Evolutionary conservation across 2,888 invertebrate genomes (phyloP).

Genomic region (Drosophila meridiana): DNA sequence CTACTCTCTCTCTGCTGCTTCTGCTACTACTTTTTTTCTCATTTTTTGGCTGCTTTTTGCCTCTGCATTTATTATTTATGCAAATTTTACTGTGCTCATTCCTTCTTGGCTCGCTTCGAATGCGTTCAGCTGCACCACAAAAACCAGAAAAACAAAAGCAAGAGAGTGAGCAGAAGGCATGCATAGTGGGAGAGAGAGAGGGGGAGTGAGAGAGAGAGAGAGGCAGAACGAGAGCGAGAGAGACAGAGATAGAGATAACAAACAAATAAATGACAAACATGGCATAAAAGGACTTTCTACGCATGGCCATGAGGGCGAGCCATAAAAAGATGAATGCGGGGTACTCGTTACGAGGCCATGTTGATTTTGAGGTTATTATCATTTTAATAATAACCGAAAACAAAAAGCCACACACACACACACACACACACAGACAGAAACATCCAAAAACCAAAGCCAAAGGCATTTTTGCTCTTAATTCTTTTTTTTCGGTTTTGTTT

Average conservation of each 20-base stretch:
- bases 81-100: conserved; percentile 58
- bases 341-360: conserved; percentile 54
- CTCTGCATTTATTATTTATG: conserved; percentile 74
- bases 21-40: conserved; percentile 28
- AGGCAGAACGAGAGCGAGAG: neutral
- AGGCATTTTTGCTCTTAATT: conserved; percentile 46
- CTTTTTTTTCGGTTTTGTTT: conserved; percentile 49
- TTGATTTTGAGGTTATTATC: conserved; percentile 74
- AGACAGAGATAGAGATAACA: conserved; percentile 34
- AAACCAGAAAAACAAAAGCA: conserved; percentile 26
- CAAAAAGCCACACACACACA: conserved; percentile 48
- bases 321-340: conserved; percentile 21
- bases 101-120: conserved; percentile 51
- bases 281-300: conserved; percentile 73
- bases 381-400: conserved; percentile 77
- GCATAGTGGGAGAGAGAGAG: neutral
- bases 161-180: conserved; percentile 18
- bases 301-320: conserved; percentile 59
- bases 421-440: neutral
- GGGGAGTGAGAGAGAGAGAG: neutral
- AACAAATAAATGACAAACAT: conserved; percentile 79
- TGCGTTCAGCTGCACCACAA: conserved; percentile 50
- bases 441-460: conserved; percentile 27
- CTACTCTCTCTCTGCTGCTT: conserved; percentile 9
- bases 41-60: conserved; percentile 33